Evolutionary conservation across 2,113 vertebrate genomes (phyloP).

Genomic region (Sterna hirundo): DNA sequence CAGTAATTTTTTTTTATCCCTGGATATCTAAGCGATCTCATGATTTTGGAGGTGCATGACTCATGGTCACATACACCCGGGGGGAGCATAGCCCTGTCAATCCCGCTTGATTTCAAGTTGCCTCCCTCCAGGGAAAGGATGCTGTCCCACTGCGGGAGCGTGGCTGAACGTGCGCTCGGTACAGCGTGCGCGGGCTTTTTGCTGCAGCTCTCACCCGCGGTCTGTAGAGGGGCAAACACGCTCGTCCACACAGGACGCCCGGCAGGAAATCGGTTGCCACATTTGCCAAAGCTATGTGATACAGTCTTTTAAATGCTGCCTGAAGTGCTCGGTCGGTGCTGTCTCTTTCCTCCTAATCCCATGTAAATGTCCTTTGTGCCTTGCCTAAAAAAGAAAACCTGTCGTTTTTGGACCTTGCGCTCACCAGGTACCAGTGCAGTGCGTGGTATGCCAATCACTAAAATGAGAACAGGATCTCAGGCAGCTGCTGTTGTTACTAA

Average conservation of each 20-base stretch:
- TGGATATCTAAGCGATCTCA: background rate
- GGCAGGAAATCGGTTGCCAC: background rate
- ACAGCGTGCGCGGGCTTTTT: rapidly evolving
- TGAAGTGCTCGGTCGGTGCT: background rate
- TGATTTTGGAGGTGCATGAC: background rate
- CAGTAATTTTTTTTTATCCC: background rate
- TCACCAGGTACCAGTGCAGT: background rate
- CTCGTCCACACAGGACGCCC: background rate
- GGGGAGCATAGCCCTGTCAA: rapidly evolving
- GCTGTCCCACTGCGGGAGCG: background rate
- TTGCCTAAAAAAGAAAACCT: background rate
- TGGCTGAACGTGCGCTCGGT: background rate
- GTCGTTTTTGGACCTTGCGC: background rate
- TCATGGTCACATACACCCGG: background rate
- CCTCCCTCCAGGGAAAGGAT: background rate
- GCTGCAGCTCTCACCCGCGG: background rate
- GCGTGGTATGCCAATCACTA: rapidly evolving
- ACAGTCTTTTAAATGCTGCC: background rate
- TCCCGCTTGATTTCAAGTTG: background rate
- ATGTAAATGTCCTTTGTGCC: background rate
- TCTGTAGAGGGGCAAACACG: background rate
- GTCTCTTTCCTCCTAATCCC: background rate
- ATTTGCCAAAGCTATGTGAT: background rate
- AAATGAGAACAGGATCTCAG: background rate
- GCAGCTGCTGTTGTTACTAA: rapidly evolving